Conservation (phyloP, 2,113 vertebrate genomes). For the Callocephalon fimbriatum region DNA sequence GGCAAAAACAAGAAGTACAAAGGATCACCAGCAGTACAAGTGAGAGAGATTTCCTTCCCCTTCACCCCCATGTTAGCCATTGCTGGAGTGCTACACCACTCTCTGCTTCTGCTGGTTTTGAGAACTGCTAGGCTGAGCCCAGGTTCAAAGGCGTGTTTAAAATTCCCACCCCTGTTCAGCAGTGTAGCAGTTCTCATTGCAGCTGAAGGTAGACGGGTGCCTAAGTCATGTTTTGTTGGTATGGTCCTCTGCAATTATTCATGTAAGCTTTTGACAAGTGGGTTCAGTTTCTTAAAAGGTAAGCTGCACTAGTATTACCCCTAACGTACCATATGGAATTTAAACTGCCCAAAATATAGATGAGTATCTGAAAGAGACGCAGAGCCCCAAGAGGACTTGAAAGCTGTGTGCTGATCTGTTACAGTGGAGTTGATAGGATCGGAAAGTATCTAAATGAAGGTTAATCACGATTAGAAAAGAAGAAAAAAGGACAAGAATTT, state of each 20-base stretch:
- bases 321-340: not conserved
- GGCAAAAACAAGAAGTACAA: slow-evolving; percentile 98
- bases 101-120: not conserved
- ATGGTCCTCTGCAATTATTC: not conserved
- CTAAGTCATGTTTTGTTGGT: not conserved
- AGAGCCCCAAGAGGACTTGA: not conserved
- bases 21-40: slow-evolving; percentile 99
- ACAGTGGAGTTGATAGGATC: not conserved
- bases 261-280: not conserved
- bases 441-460: not conserved
- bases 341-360: not conserved
- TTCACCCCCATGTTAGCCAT: fast-evolving
- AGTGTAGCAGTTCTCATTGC: not conserved
- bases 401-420: not conserved
- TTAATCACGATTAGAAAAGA: not conserved
- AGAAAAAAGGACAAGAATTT: not conserved
- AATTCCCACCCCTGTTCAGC: not conserved
- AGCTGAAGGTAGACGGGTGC: not conserved
- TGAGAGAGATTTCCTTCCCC: slow-evolving; percentile 64
- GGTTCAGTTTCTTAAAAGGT: not conserved
- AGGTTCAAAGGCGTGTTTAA: not conserved
- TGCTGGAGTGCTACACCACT: not conserved
- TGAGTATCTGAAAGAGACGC: not conserved
- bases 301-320: not conserved
- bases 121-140: not conserved